Evolutionary conservation across 2,888 invertebrate genomes (phyloP), one percentile per base, ranked within the genome.

Genomic region (Hoplodrina blanda): DNA sequence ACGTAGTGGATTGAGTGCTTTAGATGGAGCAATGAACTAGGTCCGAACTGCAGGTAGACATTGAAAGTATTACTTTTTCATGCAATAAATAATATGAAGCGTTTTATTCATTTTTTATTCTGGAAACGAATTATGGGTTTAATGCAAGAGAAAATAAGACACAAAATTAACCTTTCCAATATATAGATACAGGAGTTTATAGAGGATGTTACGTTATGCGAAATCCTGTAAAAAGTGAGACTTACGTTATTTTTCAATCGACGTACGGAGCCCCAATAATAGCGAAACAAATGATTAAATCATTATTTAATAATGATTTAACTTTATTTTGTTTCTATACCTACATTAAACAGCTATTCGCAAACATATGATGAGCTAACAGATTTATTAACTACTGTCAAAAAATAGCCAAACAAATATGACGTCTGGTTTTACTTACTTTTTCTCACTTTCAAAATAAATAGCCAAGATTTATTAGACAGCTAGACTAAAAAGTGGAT

Each of bases 11-110:
- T 50, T 52, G 68, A 68, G 73, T 67, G 61, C 46, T 69, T 75
- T 72, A 73, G 75, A 59, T 67, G 62, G 81, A 76, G 65, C 78
- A 79, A 66, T 77, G 84, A 85, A 82, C 82, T 78, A 20, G 53
- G 56, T 57, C 56, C 44, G 57, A 15, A 61, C 59, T 57, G 15
- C n/a, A n/a, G n/a, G n/a, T 61, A 76, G 49, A 55, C 50, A 78
- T 67, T 67, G 62, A 78, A 81, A 81, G 56, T 53, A 52, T 65
- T 56, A 33, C 4, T 59, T 67, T 55, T 55, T 76, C 54, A 37
- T 65, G 44, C 53, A 63, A 15, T 62, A 52, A 49, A n/a, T n/a
- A 59, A 59, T 63, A 37, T 62, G 50, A 56, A 50, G 52, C 10
- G 54, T 57, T 49, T 33, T 8, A 49, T 49, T 44, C 30, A 17